phyloP scores from a whole-genome alignment of 2,797 vertebrate genomes.

The Phoeniculus purpureus region DNA sequence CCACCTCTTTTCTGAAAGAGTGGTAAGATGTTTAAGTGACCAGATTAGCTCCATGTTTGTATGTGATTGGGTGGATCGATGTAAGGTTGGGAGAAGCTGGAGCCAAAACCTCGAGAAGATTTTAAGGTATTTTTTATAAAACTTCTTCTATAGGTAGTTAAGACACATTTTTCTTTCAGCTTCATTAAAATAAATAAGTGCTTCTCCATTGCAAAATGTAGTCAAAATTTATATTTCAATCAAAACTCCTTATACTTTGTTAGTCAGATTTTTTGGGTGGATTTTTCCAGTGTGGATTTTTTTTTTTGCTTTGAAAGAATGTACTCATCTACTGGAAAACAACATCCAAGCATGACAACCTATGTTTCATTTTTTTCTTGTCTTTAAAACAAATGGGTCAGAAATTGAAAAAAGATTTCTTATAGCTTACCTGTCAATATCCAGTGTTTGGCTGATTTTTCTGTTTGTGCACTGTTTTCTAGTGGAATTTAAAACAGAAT shows the following conservation, averaged over 20 bases:
- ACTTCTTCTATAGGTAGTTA: neutral
- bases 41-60: conserved; percentile 5
- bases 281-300: neutral
- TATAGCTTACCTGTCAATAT: neutral
- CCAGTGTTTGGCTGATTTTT: neutral
- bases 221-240: neutral
- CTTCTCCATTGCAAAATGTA: neutral
- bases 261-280: neutral
- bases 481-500: neutral
- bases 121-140: neutral
- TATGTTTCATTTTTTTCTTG: neutral
- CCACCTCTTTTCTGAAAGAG: neutral
- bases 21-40: neutral
- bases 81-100: conserved; percentile 2
- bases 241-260: neutral
- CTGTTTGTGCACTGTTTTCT: neutral
- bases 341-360: neutral
- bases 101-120: neutral
- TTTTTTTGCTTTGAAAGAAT: neutral
- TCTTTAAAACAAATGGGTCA: neutral
- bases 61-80: neutral
- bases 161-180: neutral
- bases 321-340: neutral
- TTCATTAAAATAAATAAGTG: neutral
- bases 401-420: neutral